Conservation (phyloP, 2,797 vertebrate genomes). For the Schizopygopsis pylzovi region DNA sequence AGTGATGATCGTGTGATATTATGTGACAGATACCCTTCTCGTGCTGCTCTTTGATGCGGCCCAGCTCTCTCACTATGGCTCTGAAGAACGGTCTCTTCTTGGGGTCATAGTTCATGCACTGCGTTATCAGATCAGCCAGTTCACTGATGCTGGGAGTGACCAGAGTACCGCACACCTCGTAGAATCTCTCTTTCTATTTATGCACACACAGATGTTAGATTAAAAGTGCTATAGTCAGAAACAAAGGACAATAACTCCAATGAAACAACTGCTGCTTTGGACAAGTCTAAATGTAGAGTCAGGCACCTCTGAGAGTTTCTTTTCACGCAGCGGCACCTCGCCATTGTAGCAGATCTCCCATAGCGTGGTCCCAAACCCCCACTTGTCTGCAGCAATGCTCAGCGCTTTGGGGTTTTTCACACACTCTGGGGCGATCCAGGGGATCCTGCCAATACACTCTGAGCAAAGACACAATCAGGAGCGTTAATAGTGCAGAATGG, state of each 20-base stretch:
- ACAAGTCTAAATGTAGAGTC: background rate
- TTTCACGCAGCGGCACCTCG: slow-evolving; percentile 84
- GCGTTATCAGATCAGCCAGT: slow-evolving; percentile 85
- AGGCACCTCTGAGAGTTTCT: slow-evolving; percentile 82
- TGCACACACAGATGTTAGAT: slow-evolving; percentile 17
- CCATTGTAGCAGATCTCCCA: slow-evolving; percentile 91
- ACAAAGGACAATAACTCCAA: background rate
- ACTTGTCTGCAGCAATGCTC: slow-evolving; percentile 84
- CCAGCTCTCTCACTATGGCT: slow-evolving; percentile 87
- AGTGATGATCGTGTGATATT: background rate
- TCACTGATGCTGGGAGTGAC: slow-evolving; percentile 83
- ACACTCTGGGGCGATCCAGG: slow-evolving; percentile 88
- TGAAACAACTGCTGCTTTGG: background rate
- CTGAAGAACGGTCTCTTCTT: slow-evolving; percentile 87
- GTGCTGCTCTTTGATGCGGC: slow-evolving; percentile 86
- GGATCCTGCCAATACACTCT: slow-evolving; percentile 86
- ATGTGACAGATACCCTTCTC: slow-evolving; percentile 59
- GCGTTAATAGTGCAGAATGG: background rate
- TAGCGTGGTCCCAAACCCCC: slow-evolving; percentile 87
- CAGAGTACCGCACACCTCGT: slow-evolving; percentile 78
- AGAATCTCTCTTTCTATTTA: slow-evolving; percentile 86
- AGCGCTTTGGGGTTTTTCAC: slow-evolving; percentile 80
- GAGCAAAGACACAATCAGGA: slow-evolving; percentile 28
- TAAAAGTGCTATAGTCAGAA: background rate
- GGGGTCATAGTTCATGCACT: slow-evolving; percentile 89